Conservation (phyloP, 2,113 vertebrate species). For the Ophthalmolycus amberensis region DNA sequence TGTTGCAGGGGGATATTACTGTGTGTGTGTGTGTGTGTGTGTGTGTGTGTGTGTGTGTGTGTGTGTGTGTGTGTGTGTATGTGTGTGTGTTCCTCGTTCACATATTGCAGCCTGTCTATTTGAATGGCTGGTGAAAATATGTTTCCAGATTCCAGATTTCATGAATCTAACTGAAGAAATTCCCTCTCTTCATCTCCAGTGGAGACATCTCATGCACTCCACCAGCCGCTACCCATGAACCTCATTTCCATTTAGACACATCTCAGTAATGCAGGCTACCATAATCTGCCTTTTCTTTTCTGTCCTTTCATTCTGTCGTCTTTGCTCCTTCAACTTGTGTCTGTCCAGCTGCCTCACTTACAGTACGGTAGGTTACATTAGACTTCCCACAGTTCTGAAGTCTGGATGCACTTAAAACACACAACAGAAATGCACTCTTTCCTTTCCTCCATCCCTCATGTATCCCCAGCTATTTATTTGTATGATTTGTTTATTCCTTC, state of each 20-base stretch:
- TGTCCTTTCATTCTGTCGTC: not conserved
- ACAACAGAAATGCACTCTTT: not conserved
- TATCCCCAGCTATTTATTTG: slow-evolving; percentile 16
- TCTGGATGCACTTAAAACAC: slow-evolving; percentile 5
- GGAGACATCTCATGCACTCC: slow-evolving; percentile 21
- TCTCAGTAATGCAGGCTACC: slow-evolving; percentile 6
- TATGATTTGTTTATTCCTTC: slow-evolving; percentile 7
- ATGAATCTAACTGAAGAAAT: slow-evolving; percentile 29
- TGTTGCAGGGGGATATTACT: slow-evolving; percentile 1
- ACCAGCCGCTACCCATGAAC: slow-evolving; percentile 33
- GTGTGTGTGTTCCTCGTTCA: not conserved
- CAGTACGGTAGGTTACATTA: not conserved
- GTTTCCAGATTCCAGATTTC: slow-evolving; percentile 35
- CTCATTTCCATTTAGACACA: slow-evolving; percentile 55
- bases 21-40: slow-evolving; percentile 6
- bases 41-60: slow-evolving; percentile 1
- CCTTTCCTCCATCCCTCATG: not conserved
- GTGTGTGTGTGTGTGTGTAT: not conserved
- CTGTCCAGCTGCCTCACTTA: not conserved
- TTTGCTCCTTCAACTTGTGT: slow-evolving; percentile 7
- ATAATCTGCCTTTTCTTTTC: not conserved
- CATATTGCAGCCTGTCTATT: not conserved
- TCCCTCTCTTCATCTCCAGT: slow-evolving; percentile 11
- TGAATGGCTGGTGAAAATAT: slow-evolving; percentile 16
- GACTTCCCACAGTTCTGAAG: slow-evolving; percentile 10